Evolutionary conservation across 2,888 invertebrate species (phyloP).

Genomic region (Creontiades dilutus): DNA sequence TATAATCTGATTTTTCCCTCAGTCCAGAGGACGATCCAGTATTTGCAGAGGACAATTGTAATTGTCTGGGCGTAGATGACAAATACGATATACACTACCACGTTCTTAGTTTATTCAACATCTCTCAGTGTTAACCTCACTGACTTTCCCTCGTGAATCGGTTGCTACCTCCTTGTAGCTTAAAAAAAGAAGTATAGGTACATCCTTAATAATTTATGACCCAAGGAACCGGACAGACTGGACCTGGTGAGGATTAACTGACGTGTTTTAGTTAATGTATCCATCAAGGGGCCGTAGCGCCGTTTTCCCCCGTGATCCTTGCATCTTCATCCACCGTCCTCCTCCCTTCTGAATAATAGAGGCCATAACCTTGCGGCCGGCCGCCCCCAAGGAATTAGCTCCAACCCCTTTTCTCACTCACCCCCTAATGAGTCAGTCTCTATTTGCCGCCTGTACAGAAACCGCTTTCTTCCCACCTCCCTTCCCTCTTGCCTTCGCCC

Average conservation of each 20-base stretch:
- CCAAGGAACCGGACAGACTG: not conserved
- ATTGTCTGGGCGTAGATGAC: too few species aligned
- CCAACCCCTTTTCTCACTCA: constrained; percentile 48
- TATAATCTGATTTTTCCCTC: too few species aligned
- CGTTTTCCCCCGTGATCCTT: constrained; percentile 26
- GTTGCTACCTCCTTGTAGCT: not conserved
- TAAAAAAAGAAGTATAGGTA: not conserved
- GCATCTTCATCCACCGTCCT: constrained; percentile 60
- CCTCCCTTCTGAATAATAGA: constrained; percentile 60
- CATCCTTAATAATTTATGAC: constrained; percentile 52
- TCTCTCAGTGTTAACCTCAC: too few species aligned
- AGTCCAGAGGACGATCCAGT: too few species aligned
- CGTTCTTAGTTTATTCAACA: too few species aligned
- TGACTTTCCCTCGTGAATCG: not conserved
- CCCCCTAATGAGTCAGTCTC: constrained; percentile 50
- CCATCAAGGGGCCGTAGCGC: constrained; percentile 52
- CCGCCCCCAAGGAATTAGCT: constrained; percentile 61
- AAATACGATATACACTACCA: too few species aligned
- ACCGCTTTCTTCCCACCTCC: constrained; percentile 41
- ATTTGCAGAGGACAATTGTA: too few species aligned
- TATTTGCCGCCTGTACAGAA: constrained; percentile 45
- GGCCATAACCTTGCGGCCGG: constrained; percentile 68
- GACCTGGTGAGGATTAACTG: constrained; percentile 63
- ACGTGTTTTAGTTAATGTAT: constrained; percentile 64
- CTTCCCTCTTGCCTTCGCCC: constrained; percentile 8